Base-by-base conservation (phyloP, 2,888 invertebrate genomes). In the Tetramorium bicarinatum region DNA sequence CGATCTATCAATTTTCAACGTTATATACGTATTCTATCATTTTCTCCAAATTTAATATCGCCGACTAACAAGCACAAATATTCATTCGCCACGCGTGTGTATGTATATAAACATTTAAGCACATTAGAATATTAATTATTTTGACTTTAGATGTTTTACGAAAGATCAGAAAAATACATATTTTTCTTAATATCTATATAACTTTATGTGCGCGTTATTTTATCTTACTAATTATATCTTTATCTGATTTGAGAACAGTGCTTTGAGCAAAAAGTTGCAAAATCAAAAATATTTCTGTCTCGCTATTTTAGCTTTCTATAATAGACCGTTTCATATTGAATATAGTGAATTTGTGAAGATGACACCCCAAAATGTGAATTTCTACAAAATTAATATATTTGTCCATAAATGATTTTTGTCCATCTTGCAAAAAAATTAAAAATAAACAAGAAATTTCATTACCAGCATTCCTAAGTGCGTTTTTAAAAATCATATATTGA, bases 251-350 rank as follows among this genome's bases (percentile, higher is more conserved):
- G 62, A 44, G 82, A 88, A 90, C 89, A 90, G 89, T 89, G 91
- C 90, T 91, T 88, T 89, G 81, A 85, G 34, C 90, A 93, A 92
- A 93, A 93, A 93, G 90, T 93, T 91, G 18, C 18, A 34, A 61
- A 64, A 93, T 92, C 89, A 91, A 90, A 91, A 88, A 89, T 92
- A 91, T 87, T 34, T 34, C 87, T 86, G 82, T 87, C 85, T 87
- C 75, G 87, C 89, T 93, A 93, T 92, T 91, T 91, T 90, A 82
- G 85, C 77, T 88, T 67, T 83, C 25, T 71, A 82, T 75, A 41
- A 71, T 87, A 86, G 76, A 77, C 29, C 82, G 85, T 67, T 79
- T 83, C 80, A 77, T 88, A 87, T 90, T 87, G 85, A 85, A 64
- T 66, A 29, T 21, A 11, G n/a, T 7, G 18, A 8, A 62, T n/a